A percentile compares a stretch with the other conserved stretches of the same genome.
phyloP scores from a whole-genome alignment of 2,113 vertebrate genomes.

The Melanotaenia duboulayi region DNA sequence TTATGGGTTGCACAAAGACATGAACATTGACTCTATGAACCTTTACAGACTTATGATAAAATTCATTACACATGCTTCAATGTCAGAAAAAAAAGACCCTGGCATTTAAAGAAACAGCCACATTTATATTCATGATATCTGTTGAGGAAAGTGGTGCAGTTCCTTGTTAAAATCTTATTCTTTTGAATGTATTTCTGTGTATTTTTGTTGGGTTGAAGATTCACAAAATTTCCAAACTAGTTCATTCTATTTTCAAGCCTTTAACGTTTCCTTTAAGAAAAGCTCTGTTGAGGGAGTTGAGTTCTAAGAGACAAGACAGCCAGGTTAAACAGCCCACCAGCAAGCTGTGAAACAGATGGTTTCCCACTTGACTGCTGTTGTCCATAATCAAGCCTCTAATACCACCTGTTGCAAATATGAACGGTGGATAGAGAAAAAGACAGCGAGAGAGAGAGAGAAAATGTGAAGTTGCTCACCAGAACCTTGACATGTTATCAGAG shows the following conservation, averaged over 20 bases:
- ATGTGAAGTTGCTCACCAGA: constrained; percentile 3
- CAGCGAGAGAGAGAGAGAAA: no score
- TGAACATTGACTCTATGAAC: background rate
- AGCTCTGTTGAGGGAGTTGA: constrained; percentile 24
- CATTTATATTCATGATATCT: background rate
- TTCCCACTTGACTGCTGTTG: constrained; percentile 59
- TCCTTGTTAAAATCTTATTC: background rate
- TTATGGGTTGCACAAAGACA: no score
- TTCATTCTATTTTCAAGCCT: background rate
- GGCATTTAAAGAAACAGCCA: constrained; percentile 9
- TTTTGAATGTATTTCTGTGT: background rate
- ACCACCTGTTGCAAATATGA: constrained; percentile 54
- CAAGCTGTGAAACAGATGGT: constrained; percentile 72
- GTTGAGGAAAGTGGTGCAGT: background rate
- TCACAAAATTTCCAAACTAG: background rate
- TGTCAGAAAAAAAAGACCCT: background rate
- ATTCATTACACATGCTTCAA: background rate
- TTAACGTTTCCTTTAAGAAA: constrained; percentile 37
- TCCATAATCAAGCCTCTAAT: constrained; percentile 51
- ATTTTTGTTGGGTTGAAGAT: background rate
- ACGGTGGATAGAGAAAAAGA: constrained; percentile 12
- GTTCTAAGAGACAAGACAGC: constrained; percentile 29
- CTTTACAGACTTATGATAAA: background rate
- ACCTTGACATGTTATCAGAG: constrained; percentile 2
- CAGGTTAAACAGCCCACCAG: constrained; percentile 54